Base-by-base conservation (phyloP, 2,888 invertebrate genomes). In the Rhyacophila evoluta region DNA sequence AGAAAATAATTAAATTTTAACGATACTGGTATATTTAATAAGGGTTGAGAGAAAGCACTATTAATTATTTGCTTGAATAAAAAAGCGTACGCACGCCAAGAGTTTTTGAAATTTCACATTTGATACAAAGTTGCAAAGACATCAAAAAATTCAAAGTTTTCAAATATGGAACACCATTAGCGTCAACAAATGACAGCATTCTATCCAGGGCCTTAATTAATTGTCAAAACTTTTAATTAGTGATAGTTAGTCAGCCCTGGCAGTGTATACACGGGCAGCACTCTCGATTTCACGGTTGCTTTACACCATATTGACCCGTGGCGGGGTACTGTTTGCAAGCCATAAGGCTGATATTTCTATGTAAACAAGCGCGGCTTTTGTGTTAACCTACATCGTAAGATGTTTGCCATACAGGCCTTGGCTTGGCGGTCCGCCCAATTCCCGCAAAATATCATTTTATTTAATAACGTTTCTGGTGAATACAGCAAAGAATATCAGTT, bases 361-460 rank as follows among this genome's bases (percentile, higher is more conserved):
- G 71, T 41, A 71, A 71, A 71, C 41, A 33, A 37, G 12, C 19
- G 55, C 11, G 36, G 69, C 68, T 41, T 29, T 71, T 19, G 19
- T 33, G 71, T 29, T 15, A 55, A 55, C 55, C 25, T 55, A 55
- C 19, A 19, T 55, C 10, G 25, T 55, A 55, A 55, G 55, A 55
- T 55, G 55, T 55, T 55, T 19, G 55, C 55, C 19, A 55, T 19
- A 55, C 55, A 55, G 55, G 55, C 55, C 25, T 55, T 37, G 74
- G 19, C 25, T 55, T 37, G 74, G 19, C 25, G 25, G 68, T 74
- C 25, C 38, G 74, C 36, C 33, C 28, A 25, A 69, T 25, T 68
- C 28, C 29, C 71, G 28, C 74, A 74, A 78, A 76, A 78, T 78
- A 69, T 70, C 72, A 72, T 72, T 78, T 74, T 37, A 74, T 78